A percentile compares a stretch with the other conserved stretches of the same genome.
These are phyloP conservation scores for Podargus strigoides DNA, from an alignment of 2,797 vertebrate genomes.

Conservation along the genomic window DNA sequence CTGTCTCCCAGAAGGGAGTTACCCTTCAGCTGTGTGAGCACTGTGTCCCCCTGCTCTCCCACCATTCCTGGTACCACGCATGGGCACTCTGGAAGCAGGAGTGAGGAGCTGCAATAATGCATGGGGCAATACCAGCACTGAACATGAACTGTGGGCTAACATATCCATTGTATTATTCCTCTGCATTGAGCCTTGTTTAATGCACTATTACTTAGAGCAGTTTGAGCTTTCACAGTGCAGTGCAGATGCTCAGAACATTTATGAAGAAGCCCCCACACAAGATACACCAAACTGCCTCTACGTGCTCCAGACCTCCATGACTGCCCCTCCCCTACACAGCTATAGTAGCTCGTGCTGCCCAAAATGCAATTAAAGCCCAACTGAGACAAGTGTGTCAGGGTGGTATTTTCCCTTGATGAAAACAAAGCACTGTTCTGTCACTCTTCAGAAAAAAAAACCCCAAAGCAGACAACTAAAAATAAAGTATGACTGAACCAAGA, in stretches of 20 bases:
- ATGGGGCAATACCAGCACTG: too few species aligned
- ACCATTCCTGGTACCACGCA: too few species aligned
- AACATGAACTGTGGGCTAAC: too few species aligned
- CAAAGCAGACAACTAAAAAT: conserved; percentile 49
- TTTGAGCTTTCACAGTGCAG: not conserved
- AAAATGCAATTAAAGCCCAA: not conserved
- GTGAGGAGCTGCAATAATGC: too few species aligned
- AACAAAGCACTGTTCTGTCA: not conserved
- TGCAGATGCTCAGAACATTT: not conserved
- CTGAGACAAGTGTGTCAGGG: not conserved
- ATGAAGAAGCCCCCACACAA: not conserved
- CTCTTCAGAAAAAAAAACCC: not conserved
- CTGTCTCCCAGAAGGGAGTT: too few species aligned
- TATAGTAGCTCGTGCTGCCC: not conserved
- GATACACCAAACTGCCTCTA: not conserved
- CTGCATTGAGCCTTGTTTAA: not conserved
- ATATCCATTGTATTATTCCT: rapidly evolving
- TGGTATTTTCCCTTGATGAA: not conserved
- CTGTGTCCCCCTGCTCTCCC: too few species aligned
- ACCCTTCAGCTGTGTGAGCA: not conserved
- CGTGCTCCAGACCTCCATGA: rapidly evolving
- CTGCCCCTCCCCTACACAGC: not conserved
- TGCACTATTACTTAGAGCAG: not conserved
- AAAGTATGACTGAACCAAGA: conserved; percentile 38
- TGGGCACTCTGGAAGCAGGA: too few species aligned